Percentiles rank a stretch among this genome's conserved stretches.
Evolutionary conservation across 1,140 invertebrate genomes (phyloP).

Genomic region (Sarcophaga bullata): DNA sequence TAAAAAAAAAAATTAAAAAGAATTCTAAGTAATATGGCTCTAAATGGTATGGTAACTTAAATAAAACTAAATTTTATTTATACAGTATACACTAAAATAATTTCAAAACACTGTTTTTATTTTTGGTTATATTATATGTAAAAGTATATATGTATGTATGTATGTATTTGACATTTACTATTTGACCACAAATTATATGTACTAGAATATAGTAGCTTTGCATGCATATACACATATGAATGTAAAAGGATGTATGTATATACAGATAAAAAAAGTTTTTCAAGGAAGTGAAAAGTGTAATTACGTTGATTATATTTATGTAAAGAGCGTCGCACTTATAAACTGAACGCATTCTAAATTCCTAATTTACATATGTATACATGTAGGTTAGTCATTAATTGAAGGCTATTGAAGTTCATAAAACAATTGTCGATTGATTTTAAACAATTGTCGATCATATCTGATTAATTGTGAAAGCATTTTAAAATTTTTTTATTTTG

Average conservation of each 20-base stretch:
- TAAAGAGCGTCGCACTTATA: no score
- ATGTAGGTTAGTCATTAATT: no score
- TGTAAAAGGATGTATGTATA: background rate
- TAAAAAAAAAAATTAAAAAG: no score
- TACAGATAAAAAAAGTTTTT: no score
- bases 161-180: background rate
- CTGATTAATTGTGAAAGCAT: no score
- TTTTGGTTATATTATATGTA: background rate
- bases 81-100: background rate
- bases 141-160: no score
- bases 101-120: slow-evolving; percentile 8
- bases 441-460: no score
- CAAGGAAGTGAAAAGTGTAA: background rate
- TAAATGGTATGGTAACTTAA: background rate
- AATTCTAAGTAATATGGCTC: background rate
- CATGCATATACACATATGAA: background rate
- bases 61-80: background rate
- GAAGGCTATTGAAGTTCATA: no score
- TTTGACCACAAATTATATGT: background rate
- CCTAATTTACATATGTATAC: no score
- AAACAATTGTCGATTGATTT: no score
- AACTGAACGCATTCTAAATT: no score
- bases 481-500: no score
- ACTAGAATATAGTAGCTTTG: background rate
- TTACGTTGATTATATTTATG: background rate